Percentiles rank a stretch among this genome's conserved stretches.
Evolutionary conservation across 2,888 invertebrate genomes (phyloP).

Genomic region (Lobophora halterata): DNA sequence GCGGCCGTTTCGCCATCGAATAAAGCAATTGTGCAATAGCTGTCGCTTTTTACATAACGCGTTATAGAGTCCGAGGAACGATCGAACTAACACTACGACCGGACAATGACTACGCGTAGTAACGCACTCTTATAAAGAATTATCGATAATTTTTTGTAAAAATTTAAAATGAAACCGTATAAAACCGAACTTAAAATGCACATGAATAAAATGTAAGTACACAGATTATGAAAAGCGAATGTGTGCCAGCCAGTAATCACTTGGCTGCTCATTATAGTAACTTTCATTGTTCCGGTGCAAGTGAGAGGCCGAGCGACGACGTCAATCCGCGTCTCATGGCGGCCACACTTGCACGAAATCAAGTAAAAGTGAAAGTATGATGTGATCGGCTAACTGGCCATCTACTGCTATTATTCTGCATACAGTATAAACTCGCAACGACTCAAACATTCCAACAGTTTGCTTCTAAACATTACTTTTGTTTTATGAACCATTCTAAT

Average conservation of each 20-base stretch:
- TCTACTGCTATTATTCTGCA: constrained; percentile 36
- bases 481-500: background rate
- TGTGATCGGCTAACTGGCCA: constrained; percentile 53
- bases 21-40: constrained; percentile 76
- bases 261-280: constrained; percentile 53
- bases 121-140: constrained; percentile 23
- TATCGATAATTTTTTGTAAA: constrained; percentile 10
- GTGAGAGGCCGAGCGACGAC: constrained; percentile 51
- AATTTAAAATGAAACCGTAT: too few species aligned
- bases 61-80: constrained; percentile 36
- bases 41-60: constrained; percentile 76
- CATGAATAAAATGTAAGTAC: too few species aligned
- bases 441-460: constrained; percentile 1
- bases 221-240: constrained; percentile 31
- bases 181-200: too few species aligned
- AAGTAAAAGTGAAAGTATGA: constrained; percentile 76
- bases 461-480: background rate
- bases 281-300: constrained; percentile 68
- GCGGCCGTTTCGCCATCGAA: constrained; percentile 75
- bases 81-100: constrained; percentile 32
- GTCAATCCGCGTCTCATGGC: constrained; percentile 41
- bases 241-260: constrained; percentile 40
- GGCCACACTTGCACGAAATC: constrained; percentile 64
- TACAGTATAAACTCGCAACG: constrained; percentile 7
- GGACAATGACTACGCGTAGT: constrained; percentile 28